A percentile compares a stretch with the other conserved stretches of the same genome.
Evolutionary conservation across 2,113 vertebrate species (phyloP).

Genomic region (Notothenia rossii): DNA sequence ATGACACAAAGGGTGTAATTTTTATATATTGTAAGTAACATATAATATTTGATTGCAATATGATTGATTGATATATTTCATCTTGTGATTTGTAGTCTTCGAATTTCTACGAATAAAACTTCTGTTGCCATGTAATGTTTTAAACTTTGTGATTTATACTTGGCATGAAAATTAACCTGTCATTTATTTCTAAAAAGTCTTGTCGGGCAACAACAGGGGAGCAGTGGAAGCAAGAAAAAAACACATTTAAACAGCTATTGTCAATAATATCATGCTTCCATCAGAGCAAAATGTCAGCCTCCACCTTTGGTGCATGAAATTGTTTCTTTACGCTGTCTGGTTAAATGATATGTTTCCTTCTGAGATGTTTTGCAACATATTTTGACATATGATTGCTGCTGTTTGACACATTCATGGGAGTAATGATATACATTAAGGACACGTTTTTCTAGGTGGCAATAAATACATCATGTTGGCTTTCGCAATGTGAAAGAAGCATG

Average conservation of each 20-base stretch:
- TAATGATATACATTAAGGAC: neutral
- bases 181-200: neutral
- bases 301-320: slow-evolving; percentile 3
- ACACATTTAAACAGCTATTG: neutral
- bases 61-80: neutral
- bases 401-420: neutral
- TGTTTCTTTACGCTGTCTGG: neutral
- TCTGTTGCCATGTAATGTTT: neutral
- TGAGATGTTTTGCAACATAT: neutral
- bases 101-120: neutral
- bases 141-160: neutral
- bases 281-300: slow-evolving; percentile 23
- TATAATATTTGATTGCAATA: too few species aligned
- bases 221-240: neutral
- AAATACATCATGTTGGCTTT: neutral
- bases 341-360: slow-evolving; percentile 16
- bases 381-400: neutral
- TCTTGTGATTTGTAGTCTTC: neutral
- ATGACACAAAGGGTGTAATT: too few species aligned
- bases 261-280: slow-evolving; percentile 14
- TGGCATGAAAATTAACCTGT: slow-evolving; percentile 1
- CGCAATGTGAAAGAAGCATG: neutral
- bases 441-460: neutral
- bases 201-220: neutral
- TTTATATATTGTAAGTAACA: too few species aligned